Conservation (phyloP, 2,113 vertebrate species). For the Suricata suricatta region DNA sequence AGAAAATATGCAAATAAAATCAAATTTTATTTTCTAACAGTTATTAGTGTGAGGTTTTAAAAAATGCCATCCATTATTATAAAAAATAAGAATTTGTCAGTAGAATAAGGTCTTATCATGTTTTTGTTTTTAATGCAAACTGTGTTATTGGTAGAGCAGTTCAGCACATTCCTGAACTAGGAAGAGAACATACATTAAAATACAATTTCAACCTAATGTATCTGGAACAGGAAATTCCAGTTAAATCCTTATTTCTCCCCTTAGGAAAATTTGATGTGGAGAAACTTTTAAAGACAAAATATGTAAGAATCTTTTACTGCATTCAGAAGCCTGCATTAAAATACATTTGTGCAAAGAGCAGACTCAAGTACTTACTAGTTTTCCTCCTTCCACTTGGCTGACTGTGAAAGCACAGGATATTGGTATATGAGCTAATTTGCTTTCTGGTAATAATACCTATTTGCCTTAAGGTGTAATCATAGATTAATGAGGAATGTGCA, state of each 20-base stretch:
- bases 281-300: background rate
- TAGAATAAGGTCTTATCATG: background rate
- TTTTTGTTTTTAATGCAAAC: background rate
- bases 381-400: background rate
- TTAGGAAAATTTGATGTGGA: background rate
- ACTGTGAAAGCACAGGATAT: background rate
- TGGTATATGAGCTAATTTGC: background rate
- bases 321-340: background rate
- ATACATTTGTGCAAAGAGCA: background rate
- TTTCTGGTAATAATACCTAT: background rate
- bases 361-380: background rate
- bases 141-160: background rate
- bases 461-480: slow-evolving; percentile 10
- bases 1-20: background rate
- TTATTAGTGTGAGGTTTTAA: background rate
- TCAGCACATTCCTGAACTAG: background rate
- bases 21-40: background rate
- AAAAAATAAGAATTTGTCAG: background rate
- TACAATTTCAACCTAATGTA: background rate
- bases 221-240: background rate
- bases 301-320: background rate
- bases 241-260: background rate
- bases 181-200: background rate
- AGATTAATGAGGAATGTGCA: background rate
- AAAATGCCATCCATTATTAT: background rate